Evolutionary conservation across 2,113 vertebrate genomes (phyloP), one percentile per base, ranked within the genome.

Genomic region (Tursiops truncatus): DNA sequence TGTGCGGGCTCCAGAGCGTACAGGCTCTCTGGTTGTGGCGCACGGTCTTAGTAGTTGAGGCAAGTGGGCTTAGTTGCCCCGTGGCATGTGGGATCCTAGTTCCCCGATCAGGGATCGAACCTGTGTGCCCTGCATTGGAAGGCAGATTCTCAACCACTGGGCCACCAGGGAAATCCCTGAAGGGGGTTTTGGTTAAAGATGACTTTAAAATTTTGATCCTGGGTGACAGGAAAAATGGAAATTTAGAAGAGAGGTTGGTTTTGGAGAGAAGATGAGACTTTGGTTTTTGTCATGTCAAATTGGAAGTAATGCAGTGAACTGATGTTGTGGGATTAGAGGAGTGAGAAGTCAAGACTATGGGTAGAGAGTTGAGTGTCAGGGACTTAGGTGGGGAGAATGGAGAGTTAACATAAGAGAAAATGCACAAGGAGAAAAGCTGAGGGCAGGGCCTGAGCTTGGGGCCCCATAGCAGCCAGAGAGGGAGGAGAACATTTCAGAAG

Each of bases 221-320:
- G 67, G 17, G 47, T 95, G 56, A 74, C 17, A 80, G 38, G 36
- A 74, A 74, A 93, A 74, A 60, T 31, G 60, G 21, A 86, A 93
- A 84, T 89, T 77, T 74, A 73, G 77, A 86, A 81, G 38, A 79
- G 44, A 41, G 21, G 38, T 62, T 82, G 80, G 13, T 56, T 89
- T 92, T 79, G 67, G 50, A 93, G 81, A 90, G 26, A 93, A 85
- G 58, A 26, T 82, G n/a, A 41, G 53, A 82, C 62, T 74, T 90
- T 31, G n/a, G 31, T 83, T 56, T 93, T 85, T 79, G 18, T 85
- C 11, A 4, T 71, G 53, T 83, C 3, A 10, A 50, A 58, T 90
- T 38, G 74, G 79, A 86, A 80, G 26, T 74, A 58, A 23, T 60
- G 20, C 14, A 20, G 8, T 89, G 50, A 84, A 23, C 67, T 71